These are phyloP conservation scores for Lacerta bilineata DNA, from an alignment of 2,797 vertebrate genomes.

Conservation along the genomic window DNA sequence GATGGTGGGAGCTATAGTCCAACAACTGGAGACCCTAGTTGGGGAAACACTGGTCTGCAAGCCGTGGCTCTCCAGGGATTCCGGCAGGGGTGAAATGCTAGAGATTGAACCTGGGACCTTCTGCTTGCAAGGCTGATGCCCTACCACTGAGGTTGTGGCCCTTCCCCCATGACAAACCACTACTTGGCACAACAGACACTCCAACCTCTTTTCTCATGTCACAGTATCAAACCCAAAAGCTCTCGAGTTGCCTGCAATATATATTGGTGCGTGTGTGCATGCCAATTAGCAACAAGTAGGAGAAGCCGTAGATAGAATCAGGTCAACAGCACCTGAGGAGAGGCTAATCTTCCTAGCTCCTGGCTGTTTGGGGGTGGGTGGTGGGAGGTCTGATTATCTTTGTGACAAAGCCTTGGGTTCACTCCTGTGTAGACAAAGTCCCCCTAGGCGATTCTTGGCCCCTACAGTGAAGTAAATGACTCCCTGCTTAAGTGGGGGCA, in stretches of 20 bases:
- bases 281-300: constrained; percentile 18
- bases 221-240: background rate
- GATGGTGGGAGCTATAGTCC: no score
- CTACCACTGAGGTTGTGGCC: no score
- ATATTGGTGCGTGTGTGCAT: background rate
- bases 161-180: no score
- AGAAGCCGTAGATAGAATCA: constrained; percentile 1
- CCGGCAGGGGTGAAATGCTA: no score
- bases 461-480: constrained; percentile 33
- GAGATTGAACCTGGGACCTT: no score
- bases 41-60: no score
- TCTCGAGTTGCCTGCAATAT: background rate
- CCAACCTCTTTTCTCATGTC: background rate
- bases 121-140: no score
- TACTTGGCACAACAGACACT: background rate
- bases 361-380: background rate
- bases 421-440: constrained; percentile 1
- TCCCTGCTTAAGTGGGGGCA: constrained; percentile 1
- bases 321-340: constrained; percentile 42
- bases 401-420: constrained; percentile 23
- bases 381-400: constrained; percentile 21
- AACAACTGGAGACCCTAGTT: no score
- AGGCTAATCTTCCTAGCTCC: background rate
- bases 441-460: background rate
- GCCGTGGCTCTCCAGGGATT: no score